A percentile compares a stretch with the other conserved stretches of the same genome.
Conservation (phyloP, 2,113 vertebrate genomes). For the Eleginops maclovinus region DNA sequence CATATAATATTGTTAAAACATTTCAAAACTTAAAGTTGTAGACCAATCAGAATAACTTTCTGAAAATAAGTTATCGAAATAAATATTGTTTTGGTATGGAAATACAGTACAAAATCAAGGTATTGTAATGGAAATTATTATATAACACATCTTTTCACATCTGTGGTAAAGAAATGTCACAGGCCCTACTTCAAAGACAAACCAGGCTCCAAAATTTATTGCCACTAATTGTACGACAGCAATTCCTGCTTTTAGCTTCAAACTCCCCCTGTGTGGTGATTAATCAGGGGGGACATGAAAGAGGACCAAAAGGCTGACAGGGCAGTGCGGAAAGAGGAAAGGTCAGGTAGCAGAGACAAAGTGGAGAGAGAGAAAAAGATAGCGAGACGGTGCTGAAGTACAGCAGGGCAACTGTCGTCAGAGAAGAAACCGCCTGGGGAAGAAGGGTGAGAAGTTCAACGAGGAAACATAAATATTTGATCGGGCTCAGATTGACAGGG, state of each 20-base stretch:
- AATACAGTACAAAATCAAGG: not conserved
- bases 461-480: conserved; percentile 84
- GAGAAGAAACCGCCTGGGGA: conserved; percentile 62
- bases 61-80: too few species aligned
- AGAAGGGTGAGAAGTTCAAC: conserved; percentile 80
- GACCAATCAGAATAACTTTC: too few species aligned
- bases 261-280: conserved; percentile 43
- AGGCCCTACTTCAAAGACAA: conserved; percentile 33
- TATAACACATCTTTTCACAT: not conserved
- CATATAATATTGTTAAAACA: not conserved
- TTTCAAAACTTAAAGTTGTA: too few species aligned
- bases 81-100: too few species aligned
- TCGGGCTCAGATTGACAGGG: conserved; percentile 80
- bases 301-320: conserved; percentile 53
- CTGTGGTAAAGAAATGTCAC: conserved; percentile 14
- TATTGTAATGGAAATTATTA: not conserved
- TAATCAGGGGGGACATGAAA: conserved; percentile 76
- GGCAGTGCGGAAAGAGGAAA: conserved; percentile 68
- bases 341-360: conserved; percentile 33
- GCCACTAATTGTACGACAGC: conserved; percentile 40
- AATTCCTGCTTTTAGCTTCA: conserved; percentile 49
- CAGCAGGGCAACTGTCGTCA: conserved; percentile 68
- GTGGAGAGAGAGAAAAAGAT: conserved; percentile 32
- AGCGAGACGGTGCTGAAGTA: conserved; percentile 20
- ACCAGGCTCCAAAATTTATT: conserved; percentile 21